Evolutionary conservation across 2,113 vertebrate genomes (phyloP).

Genomic region (Mesitornis unicolor): DNA sequence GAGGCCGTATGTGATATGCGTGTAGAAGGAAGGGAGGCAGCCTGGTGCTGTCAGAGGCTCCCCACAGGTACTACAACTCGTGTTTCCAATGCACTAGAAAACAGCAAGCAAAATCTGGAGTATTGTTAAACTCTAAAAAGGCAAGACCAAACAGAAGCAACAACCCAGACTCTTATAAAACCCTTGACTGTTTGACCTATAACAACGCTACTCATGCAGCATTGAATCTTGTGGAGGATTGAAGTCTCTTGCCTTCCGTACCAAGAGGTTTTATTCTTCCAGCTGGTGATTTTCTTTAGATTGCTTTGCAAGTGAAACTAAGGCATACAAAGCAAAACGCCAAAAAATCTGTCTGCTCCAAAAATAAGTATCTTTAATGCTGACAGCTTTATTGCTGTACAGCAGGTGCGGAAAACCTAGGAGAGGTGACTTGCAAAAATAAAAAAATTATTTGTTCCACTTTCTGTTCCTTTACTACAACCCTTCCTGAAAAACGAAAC

Average conservation of each 20-base stretch:
- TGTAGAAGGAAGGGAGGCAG: not conserved
- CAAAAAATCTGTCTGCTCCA: not conserved
- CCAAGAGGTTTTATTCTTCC: not conserved
- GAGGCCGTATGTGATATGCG: accelerated
- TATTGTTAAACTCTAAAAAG: not conserved
- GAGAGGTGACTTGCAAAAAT: not conserved
- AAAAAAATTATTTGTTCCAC: not conserved
- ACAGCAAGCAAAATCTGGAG: not conserved
- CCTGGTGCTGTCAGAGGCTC: not conserved
- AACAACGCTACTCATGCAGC: not conserved
- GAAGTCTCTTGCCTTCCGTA: not conserved
- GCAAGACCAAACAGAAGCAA: not conserved
- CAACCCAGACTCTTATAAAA: not conserved
- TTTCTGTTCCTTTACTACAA: not conserved
- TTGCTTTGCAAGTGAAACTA: not conserved
- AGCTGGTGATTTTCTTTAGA: not conserved
- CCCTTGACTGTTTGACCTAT: not conserved
- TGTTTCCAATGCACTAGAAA: not conserved
- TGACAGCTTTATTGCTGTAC: not conserved
- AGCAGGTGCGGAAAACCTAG: not conserved
- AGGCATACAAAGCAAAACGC: not conserved
- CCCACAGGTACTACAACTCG: accelerated
- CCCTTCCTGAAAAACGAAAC: not conserved
- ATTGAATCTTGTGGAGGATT: not conserved
- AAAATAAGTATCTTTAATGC: not conserved